Percentiles rank a stretch among this genome's conserved stretches.
Conservation (phyloP, 2,888 invertebrate species). For the Omphaloscelis lunosa region DNA sequence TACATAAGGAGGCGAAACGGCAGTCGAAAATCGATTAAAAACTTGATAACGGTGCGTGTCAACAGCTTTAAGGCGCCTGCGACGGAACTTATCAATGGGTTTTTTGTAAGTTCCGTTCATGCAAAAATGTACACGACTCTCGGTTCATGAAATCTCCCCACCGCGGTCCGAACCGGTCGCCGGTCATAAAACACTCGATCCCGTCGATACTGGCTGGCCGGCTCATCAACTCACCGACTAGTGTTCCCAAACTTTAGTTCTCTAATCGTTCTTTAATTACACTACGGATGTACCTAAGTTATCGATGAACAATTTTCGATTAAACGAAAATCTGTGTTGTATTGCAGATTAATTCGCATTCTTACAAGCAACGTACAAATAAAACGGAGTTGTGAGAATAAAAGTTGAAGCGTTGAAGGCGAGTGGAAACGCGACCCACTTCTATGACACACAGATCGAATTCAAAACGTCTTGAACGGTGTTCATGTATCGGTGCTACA, state of each 20-base stretch:
- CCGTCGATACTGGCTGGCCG: slow-evolving; percentile 46
- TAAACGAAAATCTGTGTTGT: slow-evolving; percentile 47
- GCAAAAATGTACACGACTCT: slow-evolving; percentile 79
- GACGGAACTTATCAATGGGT: slow-evolving; percentile 81
- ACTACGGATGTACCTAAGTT: slow-evolving; percentile 65
- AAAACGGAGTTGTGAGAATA: slow-evolving; percentile 58
- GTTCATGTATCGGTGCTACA: slow-evolving; percentile 37
- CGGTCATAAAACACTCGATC: slow-evolving; percentile 65
- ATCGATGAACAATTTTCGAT: slow-evolving; percentile 58
- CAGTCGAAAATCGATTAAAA: slow-evolving; percentile 89
- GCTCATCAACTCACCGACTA: slow-evolving; percentile 35
- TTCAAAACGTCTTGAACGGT: slow-evolving; percentile 61
- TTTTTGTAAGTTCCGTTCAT: slow-evolving; percentile 77
- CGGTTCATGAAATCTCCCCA: slow-evolving; percentile 70
- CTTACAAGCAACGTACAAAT: slow-evolving; percentile 49
- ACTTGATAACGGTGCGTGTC: slow-evolving; percentile 83
- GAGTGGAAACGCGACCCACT: slow-evolving; percentile 67
- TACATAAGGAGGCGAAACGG: slow-evolving; percentile 89
- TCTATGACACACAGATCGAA: slow-evolving; percentile 64
- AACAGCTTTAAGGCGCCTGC: slow-evolving; percentile 86
- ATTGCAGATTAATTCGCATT: slow-evolving; percentile 55
- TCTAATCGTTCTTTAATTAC: slow-evolving; percentile 66
- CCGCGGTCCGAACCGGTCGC: slow-evolving; percentile 68
- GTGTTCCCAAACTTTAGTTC: slow-evolving; percentile 63
- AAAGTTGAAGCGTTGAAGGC: slow-evolving; percentile 53